Percentiles rank a stretch among this genome's conserved stretches.
Evolutionary conservation across 1,140 invertebrate genomes (phyloP).

Genomic region (Palaemon carinicauda): DNA sequence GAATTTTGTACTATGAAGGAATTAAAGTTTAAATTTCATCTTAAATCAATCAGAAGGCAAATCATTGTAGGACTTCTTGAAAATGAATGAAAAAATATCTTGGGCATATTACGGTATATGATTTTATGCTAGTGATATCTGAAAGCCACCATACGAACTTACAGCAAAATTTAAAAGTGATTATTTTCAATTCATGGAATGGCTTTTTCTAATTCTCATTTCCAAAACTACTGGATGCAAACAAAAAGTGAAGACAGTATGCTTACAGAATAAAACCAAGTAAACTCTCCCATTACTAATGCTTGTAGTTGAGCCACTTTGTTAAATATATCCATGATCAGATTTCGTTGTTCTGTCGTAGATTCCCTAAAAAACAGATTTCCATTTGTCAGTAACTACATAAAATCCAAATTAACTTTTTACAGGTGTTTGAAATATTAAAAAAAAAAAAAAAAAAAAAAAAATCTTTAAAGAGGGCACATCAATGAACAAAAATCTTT

Average conservation of each 20-base stretch:
- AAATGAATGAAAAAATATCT: too few species aligned
- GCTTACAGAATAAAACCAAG: slow-evolving; percentile 36
- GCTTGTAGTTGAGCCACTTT: slow-evolving; percentile 12
- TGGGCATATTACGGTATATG: neutral
- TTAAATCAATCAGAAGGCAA: too few species aligned
- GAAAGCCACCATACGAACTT: too few species aligned
- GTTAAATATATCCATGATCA: slow-evolving; percentile 16
- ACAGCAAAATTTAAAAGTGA: too few species aligned
- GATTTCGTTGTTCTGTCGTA: slow-evolving; percentile 18
- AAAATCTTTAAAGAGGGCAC: neutral
- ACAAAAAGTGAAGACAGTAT: neutral
- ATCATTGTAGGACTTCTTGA: too few species aligned
- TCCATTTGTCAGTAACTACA: neutral
- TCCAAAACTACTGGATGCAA: neutral
- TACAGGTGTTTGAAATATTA: too few species aligned
- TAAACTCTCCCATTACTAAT: slow-evolving; percentile 32
- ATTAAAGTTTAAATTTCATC: too few species aligned
- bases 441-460: too few species aligned
- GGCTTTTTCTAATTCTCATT: neutral
- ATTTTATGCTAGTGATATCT: neutral
- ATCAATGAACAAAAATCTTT: neutral
- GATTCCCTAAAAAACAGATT: slow-evolving; percentile 10
- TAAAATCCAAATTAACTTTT: too few species aligned
- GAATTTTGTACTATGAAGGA: too few species aligned
- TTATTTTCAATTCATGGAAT: neutral